Evolutionary conservation across 2,888 invertebrate species (phyloP).

Genomic region (Phania funesta): DNA sequence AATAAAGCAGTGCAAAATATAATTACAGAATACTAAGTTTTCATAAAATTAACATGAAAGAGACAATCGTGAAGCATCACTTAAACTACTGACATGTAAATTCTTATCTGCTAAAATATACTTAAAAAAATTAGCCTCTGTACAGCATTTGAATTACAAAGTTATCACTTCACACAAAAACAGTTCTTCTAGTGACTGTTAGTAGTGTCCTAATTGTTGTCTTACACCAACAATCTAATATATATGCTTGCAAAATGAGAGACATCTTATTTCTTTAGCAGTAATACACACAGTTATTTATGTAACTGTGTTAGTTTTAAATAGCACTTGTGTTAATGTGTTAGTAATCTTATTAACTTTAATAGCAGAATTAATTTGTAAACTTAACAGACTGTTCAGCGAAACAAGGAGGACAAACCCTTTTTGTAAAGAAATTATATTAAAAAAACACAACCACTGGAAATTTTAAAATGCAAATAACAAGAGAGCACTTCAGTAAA

Average conservation of each 20-base stretch:
- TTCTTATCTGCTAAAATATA: too few relatives aligned
- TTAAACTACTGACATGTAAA: too few relatives aligned
- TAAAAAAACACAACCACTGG: background rate
- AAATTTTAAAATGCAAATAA: background rate
- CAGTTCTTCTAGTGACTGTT: background rate
- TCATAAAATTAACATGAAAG: too few relatives aligned
- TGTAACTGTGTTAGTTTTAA: background rate
- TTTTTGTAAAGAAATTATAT: background rate
- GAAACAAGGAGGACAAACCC: background rate
- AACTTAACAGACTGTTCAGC: slow-evolving; percentile 9
- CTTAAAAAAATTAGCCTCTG: background rate
- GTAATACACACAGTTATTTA: background rate
- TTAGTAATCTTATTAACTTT: slow-evolving; percentile 17
- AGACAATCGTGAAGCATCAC: too few relatives aligned
- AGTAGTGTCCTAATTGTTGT: background rate
- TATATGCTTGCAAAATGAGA: too few relatives aligned
- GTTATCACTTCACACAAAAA: background rate
- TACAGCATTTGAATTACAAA: background rate
- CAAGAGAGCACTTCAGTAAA: too few relatives aligned
- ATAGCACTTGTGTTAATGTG: slow-evolving; percentile 2
- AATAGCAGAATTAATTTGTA: slow-evolving; percentile 30
- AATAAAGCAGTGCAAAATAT: too few relatives aligned
- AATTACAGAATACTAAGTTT: too few relatives aligned
- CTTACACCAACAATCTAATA: background rate
- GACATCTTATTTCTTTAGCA: background rate